Evolutionary conservation across 92 coral and sea anemone species (phyloP).

Genomic region (Phenganax stokvisi): DNA sequence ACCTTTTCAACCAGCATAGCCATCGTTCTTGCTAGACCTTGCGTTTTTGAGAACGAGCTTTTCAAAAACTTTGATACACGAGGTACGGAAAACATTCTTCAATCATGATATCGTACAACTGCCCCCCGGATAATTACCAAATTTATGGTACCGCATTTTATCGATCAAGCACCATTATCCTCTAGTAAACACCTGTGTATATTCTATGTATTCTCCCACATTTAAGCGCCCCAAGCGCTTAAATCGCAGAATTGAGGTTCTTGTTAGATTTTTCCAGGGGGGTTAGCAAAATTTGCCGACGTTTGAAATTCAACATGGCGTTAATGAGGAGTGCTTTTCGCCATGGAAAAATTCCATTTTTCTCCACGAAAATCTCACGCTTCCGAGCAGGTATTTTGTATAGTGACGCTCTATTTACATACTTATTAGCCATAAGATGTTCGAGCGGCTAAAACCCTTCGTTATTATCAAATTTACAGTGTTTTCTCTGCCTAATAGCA

Average conservation of each 20-base stretch:
- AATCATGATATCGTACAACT: neutral
- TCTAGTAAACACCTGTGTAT: too few relatives aligned
- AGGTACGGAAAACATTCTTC: neutral
- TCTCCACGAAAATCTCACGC: constrained; percentile 1
- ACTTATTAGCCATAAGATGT: neutral
- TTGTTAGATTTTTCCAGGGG: neutral
- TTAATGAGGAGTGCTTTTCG: constrained; percentile 5
- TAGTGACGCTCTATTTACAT: neutral
- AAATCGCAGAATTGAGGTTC: too few relatives aligned
- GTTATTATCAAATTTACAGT: neutral
- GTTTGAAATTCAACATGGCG: constrained; percentile 15
- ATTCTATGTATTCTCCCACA: too few relatives aligned
- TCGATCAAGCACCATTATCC: too few relatives aligned
- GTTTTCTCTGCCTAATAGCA: neutral
- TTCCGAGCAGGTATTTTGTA: constrained; percentile 18
- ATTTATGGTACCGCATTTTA: too few relatives aligned
- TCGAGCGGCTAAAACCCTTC: neutral
- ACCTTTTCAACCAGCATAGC: constrained; percentile 30
- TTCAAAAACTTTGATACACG: neutral
- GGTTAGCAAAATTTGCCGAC: neutral
- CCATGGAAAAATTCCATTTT: neutral
- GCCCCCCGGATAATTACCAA: too few relatives aligned
- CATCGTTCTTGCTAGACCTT: constrained; percentile 1
- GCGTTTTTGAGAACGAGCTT: neutral
- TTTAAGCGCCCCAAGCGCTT: too few relatives aligned